These are phyloP conservation scores for Coracopsis vasa DNA, from an alignment of 2,113 vertebrate genomes.

Conservation along the genomic window DNA sequence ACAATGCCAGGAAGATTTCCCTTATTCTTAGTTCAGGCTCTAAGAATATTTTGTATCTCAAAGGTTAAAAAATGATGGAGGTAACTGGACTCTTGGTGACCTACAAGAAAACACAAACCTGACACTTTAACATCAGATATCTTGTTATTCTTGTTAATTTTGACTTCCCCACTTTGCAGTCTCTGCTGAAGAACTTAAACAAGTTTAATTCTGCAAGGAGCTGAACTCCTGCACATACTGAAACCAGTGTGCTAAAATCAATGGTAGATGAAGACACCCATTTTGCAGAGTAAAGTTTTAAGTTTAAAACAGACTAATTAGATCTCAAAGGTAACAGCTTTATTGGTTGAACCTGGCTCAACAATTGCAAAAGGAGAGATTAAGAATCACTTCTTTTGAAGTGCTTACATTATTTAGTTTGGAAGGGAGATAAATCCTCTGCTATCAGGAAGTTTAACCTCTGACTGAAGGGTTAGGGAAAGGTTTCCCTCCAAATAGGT, in stretches of 20 bases:
- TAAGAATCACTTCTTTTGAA: neutral
- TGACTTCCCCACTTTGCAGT: neutral
- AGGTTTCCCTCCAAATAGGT: neutral
- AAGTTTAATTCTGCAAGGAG: neutral
- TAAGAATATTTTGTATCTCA: neutral
- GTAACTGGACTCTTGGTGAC: neutral
- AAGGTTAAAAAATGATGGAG: neutral
- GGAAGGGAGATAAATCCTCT: neutral
- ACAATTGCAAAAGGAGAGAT: neutral
- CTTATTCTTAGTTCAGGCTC: neutral
- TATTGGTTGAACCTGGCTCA: fast-evolving
- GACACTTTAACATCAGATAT: neutral
- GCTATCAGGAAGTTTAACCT: neutral
- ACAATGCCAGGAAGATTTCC: neutral
- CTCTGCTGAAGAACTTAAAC: neutral
- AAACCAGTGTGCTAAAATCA: neutral
- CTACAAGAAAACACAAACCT: neutral
- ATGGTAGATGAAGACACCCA: neutral
- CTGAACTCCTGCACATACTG: neutral
- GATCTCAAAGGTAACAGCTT: neutral
- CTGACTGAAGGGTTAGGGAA: neutral
- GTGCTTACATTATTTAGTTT: neutral
- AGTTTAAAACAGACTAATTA: neutral
- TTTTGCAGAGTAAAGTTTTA: neutral
- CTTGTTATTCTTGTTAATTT: neutral